phyloP scores from a whole-genome alignment of 2,113 vertebrate genomes.

The Boulengeromyrus knoepffleri region DNA sequence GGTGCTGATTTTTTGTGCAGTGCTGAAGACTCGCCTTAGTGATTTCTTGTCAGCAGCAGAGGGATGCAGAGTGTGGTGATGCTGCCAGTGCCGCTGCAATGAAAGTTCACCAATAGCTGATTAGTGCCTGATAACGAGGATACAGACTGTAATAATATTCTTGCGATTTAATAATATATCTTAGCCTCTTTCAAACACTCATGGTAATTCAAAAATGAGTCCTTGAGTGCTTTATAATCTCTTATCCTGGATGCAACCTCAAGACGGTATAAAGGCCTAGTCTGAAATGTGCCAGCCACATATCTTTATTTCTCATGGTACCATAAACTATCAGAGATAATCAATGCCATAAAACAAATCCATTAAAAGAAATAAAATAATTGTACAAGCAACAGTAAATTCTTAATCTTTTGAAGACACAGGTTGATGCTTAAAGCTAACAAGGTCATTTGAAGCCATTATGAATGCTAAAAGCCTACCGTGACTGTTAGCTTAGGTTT shows the following conservation, averaged over 20 bases:
- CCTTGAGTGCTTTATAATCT: background rate
- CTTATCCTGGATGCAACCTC: background rate
- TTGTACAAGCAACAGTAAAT: conserved; percentile 2
- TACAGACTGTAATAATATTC: background rate
- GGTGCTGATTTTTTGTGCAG: background rate
- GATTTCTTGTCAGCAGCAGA: background rate
- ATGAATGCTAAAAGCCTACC: conserved; percentile 12
- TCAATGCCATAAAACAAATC: conserved; percentile 8
- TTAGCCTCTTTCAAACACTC: background rate
- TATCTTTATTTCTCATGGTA: background rate
- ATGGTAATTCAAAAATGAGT: background rate
- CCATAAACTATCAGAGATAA: conserved; percentile 3
- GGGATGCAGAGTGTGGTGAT: background rate
- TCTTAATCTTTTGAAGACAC: conserved; percentile 1
- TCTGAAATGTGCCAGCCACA: background rate
- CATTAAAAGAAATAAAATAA: background rate
- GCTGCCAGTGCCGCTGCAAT: background rate
- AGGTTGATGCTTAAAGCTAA: background rate
- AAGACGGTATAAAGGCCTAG: background rate
- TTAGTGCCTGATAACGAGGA: background rate
- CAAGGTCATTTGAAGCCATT: conserved; percentile 12
- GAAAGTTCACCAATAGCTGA: background rate
- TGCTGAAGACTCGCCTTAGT: background rate
- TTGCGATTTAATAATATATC: background rate
- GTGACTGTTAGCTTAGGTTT: background rate